Evolutionary conservation across 1,140 invertebrate genomes (phyloP).

Genomic region (Micrasema minimum): DNA sequence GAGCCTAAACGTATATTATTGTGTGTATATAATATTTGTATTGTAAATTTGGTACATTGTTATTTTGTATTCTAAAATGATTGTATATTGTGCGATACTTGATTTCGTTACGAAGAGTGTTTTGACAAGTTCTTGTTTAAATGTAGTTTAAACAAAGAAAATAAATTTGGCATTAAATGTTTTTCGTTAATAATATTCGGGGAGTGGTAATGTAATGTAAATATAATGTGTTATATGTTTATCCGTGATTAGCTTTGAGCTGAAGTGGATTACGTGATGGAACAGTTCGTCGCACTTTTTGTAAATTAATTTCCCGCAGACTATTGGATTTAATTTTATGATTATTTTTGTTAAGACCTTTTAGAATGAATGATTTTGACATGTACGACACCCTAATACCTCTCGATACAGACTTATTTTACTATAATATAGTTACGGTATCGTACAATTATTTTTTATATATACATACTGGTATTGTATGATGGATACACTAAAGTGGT

Average conservation of each 20-base stretch:
- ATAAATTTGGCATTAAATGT: constrained; percentile 8
- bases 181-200: constrained; percentile 3
- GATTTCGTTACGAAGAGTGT: constrained; percentile 26
- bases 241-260: neutral
- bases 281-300: neutral
- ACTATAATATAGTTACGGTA: constrained; percentile 18
- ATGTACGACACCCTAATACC: constrained; percentile 31
- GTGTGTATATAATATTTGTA: constrained; percentile 18
- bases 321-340: constrained; percentile 11
- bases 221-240: neutral
- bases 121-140: constrained; percentile 32
- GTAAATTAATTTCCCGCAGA: neutral
- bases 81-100: constrained; percentile 30
- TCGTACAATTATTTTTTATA: constrained; percentile 38
- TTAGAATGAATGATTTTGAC: constrained; percentile 30
- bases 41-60: constrained; percentile 36
- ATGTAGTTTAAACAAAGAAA: constrained; percentile 22
- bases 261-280: neutral
- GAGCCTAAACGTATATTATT: constrained; percentile 15
- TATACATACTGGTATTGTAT: constrained; percentile 24
- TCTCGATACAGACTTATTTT: constrained; percentile 36
- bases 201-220: constrained; percentile 12
- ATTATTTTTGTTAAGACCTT: constrained; percentile 24
- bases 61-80: constrained; percentile 39
- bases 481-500: constrained; percentile 15